These are phyloP conservation scores for Alviniconcha strummeri DNA, from an alignment of 2,888 invertebrate species.

Conservation along the genomic window DNA sequence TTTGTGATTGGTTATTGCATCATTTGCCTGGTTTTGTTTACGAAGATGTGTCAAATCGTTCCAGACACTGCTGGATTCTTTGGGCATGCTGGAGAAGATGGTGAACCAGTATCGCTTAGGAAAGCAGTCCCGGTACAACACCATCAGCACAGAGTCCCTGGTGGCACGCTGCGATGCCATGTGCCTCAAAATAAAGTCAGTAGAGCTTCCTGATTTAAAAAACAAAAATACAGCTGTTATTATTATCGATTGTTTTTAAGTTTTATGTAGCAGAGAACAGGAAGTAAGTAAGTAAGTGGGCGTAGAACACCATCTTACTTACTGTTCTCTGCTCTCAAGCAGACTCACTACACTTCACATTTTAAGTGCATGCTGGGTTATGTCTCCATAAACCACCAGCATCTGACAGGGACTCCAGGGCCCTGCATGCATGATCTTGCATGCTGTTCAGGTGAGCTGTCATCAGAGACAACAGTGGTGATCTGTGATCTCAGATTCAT, in stretches of 20 bases:
- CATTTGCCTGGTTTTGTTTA: background rate
- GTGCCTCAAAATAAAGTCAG: constrained; percentile 67
- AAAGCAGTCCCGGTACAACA: constrained; percentile 59
- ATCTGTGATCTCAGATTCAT: too few species aligned
- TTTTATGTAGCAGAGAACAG: background rate
- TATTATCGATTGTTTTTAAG: background rate
- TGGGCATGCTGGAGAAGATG: constrained; percentile 58
- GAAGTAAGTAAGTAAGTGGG: too few species aligned
- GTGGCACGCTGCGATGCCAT: constrained; percentile 65
- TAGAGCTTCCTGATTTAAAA: background rate
- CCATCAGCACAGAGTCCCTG: constrained; percentile 62
- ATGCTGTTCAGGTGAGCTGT: too few species aligned
- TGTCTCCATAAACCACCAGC: too few species aligned
- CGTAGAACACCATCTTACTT: too few species aligned
- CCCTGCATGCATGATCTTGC: too few species aligned
- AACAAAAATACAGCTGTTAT: background rate
- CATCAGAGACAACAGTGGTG: too few species aligned
- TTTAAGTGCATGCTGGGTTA: too few species aligned
- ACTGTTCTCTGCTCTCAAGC: too few species aligned
- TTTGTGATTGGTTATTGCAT: background rate
- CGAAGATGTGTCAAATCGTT: too few species aligned
- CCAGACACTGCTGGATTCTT: constrained; percentile 62
- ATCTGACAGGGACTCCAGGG: too few species aligned
- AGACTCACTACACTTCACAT: too few species aligned
- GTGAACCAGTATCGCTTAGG: constrained; percentile 58